A percentile compares a stretch with the other conserved stretches of the same genome.
These are phyloP conservation scores for Ophiodon elongatus DNA, from an alignment of 2,113 vertebrate genomes.

Conservation along the genomic window DNA sequence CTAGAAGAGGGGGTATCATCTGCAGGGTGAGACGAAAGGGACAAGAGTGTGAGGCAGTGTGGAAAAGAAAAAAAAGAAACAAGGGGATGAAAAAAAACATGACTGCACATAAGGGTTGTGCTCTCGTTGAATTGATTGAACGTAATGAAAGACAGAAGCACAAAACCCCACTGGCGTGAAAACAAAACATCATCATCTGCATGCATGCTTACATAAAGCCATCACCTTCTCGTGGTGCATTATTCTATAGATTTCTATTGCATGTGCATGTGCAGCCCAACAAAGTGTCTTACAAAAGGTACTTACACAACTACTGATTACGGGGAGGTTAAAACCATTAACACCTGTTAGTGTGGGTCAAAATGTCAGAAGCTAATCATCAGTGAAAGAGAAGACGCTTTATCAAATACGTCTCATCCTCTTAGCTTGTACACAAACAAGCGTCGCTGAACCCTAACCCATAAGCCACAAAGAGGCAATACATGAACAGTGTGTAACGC, in stretches of 20 bases:
- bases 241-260: neutral
- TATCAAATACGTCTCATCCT: conserved; percentile 23
- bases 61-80: neutral
- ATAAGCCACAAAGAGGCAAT: neutral
- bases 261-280: conserved; percentile 8
- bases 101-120: neutral
- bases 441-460: conserved; percentile 10
- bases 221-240: neutral
- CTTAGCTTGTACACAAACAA: conserved; percentile 22
- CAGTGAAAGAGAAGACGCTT: conserved; percentile 41
- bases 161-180: conserved; percentile 19
- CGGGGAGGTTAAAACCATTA: neutral
- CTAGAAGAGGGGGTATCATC: conserved; percentile 96
- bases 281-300: conserved; percentile 4
- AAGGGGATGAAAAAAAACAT: neutral
- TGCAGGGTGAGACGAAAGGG: conserved; percentile 63
- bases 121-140: neutral
- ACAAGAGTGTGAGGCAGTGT: neutral
- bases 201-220: conserved; percentile 31
- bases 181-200: conserved; percentile 13
- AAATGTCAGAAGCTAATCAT: conserved; percentile 2
- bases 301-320: conserved; percentile 7
- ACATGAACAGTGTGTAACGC: neutral
- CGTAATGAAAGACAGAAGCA: conserved; percentile 7
- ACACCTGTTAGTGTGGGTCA: conserved; percentile 19